phyloP scores from a whole-genome alignment of 2,888 invertebrate species.

The Rotaria socialis region DNA sequence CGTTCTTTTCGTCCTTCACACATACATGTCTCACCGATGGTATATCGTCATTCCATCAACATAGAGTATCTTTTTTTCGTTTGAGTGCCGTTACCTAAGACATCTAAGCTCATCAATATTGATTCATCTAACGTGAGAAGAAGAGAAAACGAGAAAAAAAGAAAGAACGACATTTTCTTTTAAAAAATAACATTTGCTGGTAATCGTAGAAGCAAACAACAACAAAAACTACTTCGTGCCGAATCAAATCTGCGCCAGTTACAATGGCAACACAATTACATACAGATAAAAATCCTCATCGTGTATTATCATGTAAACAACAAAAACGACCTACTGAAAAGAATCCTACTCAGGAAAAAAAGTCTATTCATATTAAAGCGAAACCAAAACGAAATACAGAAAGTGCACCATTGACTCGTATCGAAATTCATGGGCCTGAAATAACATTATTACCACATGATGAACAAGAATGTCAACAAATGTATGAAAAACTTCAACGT shows the following conservation, averaged over 20 bases:
- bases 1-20: neutral
- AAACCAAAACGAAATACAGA: neutral
- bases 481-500: conserved; percentile 23
- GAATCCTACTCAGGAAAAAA: neutral
- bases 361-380: neutral
- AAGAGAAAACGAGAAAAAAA: neutral
- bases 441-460: neutral
- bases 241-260: neutral
- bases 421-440: neutral
- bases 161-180: neutral
- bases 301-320: neutral
- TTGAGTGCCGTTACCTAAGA: neutral
- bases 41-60: no score
- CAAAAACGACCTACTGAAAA: neutral
- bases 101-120: neutral
- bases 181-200: neutral
- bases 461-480: neutral
- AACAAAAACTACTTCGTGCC: neutral
- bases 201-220: neutral
- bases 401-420: neutral
- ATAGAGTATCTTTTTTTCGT: neutral
- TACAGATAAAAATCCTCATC: neutral
- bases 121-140: neutral
- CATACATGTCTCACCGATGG: no score
- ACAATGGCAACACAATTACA: neutral